These are phyloP conservation scores for Microplitis manilae DNA, from an alignment of 2,888 invertebrate species.

Conservation along the genomic window DNA sequence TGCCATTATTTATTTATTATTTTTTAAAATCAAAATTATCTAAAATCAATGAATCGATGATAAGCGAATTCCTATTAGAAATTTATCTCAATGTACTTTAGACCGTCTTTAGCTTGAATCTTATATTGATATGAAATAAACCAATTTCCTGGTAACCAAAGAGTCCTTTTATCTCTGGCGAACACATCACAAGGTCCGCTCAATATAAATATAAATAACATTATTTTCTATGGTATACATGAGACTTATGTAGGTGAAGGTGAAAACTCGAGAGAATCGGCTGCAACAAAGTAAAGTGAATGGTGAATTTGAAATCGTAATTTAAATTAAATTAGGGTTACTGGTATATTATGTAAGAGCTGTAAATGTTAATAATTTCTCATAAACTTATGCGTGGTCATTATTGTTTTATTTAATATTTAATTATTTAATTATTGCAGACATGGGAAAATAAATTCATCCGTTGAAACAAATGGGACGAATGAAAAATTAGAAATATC, in stretches of 20 bases:
- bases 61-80: too few relatives aligned
- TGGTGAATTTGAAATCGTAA: neutral
- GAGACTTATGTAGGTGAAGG: slow-evolving; percentile 8
- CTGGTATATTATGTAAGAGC: neutral
- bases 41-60: too few relatives aligned
- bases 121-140: too few relatives aligned
- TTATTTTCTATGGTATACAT: neutral
- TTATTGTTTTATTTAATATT: neutral
- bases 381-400: too few relatives aligned
- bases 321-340: neutral
- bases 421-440: slow-evolving; percentile 42
- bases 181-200: neutral
- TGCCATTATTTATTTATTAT: too few relatives aligned
- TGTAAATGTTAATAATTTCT: too few relatives aligned
- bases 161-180: neutral
- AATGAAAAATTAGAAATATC: slow-evolving; percentile 54
- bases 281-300: slow-evolving; percentile 5
- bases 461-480: slow-evolving; percentile 52
- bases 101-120: too few relatives aligned
- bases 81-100: too few relatives aligned
- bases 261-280: neutral
- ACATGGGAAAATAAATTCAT: slow-evolving; percentile 50
- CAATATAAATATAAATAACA: neutral
- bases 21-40: too few relatives aligned
- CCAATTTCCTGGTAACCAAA: neutral